Conservation (phyloP, 1,140 invertebrate genomes). For the Psilanteris sp. region DNA sequence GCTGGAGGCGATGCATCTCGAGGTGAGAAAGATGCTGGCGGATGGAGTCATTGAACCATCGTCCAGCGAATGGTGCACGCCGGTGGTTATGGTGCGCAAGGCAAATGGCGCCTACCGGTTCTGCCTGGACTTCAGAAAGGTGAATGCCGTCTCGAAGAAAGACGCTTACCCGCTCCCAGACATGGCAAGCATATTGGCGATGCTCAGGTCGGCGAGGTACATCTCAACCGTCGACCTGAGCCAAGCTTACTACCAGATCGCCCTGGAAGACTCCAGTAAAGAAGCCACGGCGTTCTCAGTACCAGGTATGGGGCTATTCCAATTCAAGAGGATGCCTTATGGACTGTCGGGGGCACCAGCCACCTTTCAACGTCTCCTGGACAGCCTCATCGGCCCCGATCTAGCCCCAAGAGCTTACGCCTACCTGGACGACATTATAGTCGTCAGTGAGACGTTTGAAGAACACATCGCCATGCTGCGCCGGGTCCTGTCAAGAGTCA, state of each 20-base stretch:
- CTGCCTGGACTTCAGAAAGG: conserved; percentile 76
- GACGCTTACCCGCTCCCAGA: no score
- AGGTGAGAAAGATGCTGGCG: conserved; percentile 52
- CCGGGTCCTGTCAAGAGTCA: background rate
- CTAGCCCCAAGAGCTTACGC: conserved; percentile 59
- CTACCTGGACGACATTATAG: conserved; percentile 70
- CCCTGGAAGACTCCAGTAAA: background rate
- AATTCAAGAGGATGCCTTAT: conserved; percentile 76
- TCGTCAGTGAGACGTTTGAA: conserved; percentile 67
- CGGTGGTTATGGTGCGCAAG: conserved; percentile 63
- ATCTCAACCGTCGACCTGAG: no score
- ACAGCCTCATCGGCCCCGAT: conserved; percentile 67
- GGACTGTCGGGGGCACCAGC: conserved; percentile 72
- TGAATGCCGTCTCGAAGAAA: conserved; percentile 62
- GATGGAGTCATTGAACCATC: conserved; percentile 67
- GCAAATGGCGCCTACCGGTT: conserved; percentile 74
- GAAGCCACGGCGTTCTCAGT: background rate
- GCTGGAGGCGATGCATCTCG: background rate
- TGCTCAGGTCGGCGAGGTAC: background rate
- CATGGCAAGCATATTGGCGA: background rate
- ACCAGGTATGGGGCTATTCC: conserved; percentile 63
- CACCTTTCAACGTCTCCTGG: conserved; percentile 72
- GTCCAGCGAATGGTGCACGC: no score
- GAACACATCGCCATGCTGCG: conserved; percentile 59
- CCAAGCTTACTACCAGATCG: no score